Conservation (phyloP, 1,140 invertebrate genomes). For the Temnothorax nylanderi region DNA sequence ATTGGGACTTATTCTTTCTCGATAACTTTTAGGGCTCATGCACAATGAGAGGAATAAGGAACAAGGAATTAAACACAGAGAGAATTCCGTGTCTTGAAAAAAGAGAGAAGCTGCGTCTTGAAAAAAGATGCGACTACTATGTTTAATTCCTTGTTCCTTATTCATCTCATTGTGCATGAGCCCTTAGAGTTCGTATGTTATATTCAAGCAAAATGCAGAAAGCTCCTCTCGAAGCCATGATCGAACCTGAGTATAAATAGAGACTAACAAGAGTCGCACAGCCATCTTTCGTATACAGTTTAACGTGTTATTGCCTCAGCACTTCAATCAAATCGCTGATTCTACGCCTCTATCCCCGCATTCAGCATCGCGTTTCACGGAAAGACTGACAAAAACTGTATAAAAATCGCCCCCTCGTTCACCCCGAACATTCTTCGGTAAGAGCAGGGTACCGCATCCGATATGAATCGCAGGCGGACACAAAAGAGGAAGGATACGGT, state of each 20-base stretch:
- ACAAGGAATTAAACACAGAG: no score
- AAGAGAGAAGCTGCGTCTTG: no score
- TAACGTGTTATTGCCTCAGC: conserved; percentile 12
- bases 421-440: conserved; percentile 38
- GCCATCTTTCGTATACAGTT: neutral
- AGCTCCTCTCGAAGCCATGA: neutral
- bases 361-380: conserved; percentile 34
- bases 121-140: no score
- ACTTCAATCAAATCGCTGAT: conserved; percentile 33
- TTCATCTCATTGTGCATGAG: no score
- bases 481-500: conserved; percentile 57
- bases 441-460: conserved; percentile 55
- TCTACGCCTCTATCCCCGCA: neutral
- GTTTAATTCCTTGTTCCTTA: no score
- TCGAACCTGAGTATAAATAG: neutral
- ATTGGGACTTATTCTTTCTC: neutral
- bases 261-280: conserved; percentile 16
- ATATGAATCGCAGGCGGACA: conserved; percentile 58
- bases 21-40: neutral
- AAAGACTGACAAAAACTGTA: conserved; percentile 58
- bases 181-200: neutral
- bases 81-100: no score
- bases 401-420: conserved; percentile 43
- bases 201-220: neutral
- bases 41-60: no score